phyloP scores from a whole-genome alignment of 2,888 invertebrate genomes.

The Eristalis intricaria region DNA sequence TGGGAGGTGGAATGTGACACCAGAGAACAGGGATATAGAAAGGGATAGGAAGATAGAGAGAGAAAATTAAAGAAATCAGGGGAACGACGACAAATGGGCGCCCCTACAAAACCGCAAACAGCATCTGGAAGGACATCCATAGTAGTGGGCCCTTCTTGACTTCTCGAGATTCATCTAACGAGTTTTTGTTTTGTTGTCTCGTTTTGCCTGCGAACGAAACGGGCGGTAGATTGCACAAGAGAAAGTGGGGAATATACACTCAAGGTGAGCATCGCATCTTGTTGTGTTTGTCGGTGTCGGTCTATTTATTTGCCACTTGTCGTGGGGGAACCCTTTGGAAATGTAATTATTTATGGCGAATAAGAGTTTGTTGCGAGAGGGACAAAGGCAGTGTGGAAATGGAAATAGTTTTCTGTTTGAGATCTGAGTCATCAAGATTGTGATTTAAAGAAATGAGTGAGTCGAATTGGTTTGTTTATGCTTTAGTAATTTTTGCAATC shows the following conservation, averaged over 20 bases:
- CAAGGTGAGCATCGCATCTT: slow-evolving; percentile 9
- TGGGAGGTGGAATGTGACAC: slow-evolving; percentile 1
- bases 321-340: background rate
- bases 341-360: background rate
- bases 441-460: too few relatives aligned
- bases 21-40: background rate
- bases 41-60: background rate
- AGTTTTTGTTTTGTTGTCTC: background rate
- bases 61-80: slow-evolving; percentile 6
- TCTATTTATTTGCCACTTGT: slow-evolving; percentile 13
- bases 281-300: slow-evolving; percentile 2
- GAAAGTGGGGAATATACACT: background rate
- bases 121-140: slow-evolving; percentile 21
- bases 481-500: background rate
- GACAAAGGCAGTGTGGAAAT: background rate
- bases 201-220: background rate
- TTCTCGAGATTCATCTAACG: slow-evolving; percentile 19
- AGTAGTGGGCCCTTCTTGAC: slow-evolving; percentile 29
- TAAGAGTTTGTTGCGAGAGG: background rate
- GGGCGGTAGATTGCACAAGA: background rate
- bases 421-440: background rate
- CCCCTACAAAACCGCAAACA: slow-evolving; percentile 24
- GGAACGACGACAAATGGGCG: background rate
- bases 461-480: too few relatives aligned
- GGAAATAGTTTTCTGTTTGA: background rate